phyloP scores from a whole-genome alignment of 2,113 vertebrate genomes.

The Anseranas semipalmata region DNA sequence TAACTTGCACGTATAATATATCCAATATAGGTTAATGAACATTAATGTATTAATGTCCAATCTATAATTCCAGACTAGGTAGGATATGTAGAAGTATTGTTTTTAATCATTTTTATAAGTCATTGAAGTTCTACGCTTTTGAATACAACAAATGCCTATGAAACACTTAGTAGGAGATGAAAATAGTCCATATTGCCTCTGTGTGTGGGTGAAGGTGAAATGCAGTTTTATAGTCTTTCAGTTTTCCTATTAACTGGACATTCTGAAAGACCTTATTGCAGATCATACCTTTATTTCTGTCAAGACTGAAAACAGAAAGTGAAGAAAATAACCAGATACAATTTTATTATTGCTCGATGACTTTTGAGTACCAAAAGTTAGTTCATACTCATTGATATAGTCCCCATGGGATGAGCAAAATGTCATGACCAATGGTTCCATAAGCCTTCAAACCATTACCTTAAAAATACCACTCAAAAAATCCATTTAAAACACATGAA shows the following conservation, averaged over 20 bases:
- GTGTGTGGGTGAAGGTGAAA: neutral
- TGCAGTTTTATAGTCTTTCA: slow-evolving; percentile 50
- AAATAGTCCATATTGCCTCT: neutral
- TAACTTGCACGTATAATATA: neutral
- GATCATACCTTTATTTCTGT: slow-evolving; percentile 45
- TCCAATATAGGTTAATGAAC: neutral
- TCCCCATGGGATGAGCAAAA: neutral
- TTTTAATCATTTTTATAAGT: slow-evolving; percentile 2
- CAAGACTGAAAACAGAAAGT: slow-evolving; percentile 9
- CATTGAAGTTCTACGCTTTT: slow-evolving; percentile 26
- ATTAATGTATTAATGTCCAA: neutral
- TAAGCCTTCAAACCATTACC: neutral
- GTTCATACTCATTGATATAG: neutral
- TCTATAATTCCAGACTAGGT: neutral
- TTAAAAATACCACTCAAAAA: neutral
- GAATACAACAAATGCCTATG: neutral
- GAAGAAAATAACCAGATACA: neutral
- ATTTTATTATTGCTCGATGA: neutral
- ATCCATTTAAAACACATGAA: neutral
- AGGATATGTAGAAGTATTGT: neutral
- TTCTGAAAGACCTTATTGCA: slow-evolving; percentile 54
- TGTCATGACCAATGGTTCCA: neutral
- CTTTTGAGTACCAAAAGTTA: neutral
- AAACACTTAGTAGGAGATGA: neutral
- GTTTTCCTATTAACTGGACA: slow-evolving; percentile 37